Evolutionary conservation across 2,888 invertebrate genomes (phyloP).

Genomic region (Ectemnius cavifrons): DNA sequence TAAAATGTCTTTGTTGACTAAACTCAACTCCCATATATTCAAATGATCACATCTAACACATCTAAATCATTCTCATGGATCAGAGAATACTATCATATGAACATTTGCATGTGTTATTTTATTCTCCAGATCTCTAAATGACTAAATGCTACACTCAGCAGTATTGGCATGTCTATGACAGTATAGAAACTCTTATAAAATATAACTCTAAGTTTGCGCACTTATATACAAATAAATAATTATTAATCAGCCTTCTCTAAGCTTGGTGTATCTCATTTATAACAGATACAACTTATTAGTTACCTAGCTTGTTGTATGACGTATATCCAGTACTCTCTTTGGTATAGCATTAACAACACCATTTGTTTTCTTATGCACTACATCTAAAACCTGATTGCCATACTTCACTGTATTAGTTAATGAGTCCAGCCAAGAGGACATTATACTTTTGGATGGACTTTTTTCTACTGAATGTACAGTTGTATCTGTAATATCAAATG

Average conservation of each 20-base stretch:
- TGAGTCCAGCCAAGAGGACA: slow-evolving; percentile 81
- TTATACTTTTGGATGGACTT: slow-evolving; percentile 78
- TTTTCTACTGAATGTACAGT: slow-evolving; percentile 63
- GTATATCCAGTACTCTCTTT: slow-evolving; percentile 69
- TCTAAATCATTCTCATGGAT: neutral
- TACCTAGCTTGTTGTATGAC: slow-evolving; percentile 60
- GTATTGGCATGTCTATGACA: neutral
- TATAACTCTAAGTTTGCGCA: neutral
- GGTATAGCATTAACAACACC: slow-evolving; percentile 74
- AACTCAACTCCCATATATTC: no score
- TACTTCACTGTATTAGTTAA: slow-evolving; percentile 81
- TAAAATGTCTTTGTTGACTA: no score
- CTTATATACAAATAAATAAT: slow-evolving; percentile 41
- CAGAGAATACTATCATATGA: neutral
- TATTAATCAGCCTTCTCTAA: slow-evolving; percentile 54
- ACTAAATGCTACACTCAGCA: slow-evolving; percentile 24
- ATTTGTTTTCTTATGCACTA: slow-evolving; percentile 81
- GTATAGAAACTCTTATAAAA: no score
- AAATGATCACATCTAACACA: no score
- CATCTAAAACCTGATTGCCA: slow-evolving; percentile 81
- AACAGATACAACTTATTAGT: slow-evolving; percentile 15
- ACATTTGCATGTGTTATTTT: neutral
- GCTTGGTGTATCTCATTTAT: slow-evolving; percentile 19
- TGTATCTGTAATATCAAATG: slow-evolving; percentile 55
- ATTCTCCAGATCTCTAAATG: slow-evolving; percentile 26